phyloP scores from a whole-genome alignment of 2,888 invertebrate genomes.

The Patella caerulea region DNA sequence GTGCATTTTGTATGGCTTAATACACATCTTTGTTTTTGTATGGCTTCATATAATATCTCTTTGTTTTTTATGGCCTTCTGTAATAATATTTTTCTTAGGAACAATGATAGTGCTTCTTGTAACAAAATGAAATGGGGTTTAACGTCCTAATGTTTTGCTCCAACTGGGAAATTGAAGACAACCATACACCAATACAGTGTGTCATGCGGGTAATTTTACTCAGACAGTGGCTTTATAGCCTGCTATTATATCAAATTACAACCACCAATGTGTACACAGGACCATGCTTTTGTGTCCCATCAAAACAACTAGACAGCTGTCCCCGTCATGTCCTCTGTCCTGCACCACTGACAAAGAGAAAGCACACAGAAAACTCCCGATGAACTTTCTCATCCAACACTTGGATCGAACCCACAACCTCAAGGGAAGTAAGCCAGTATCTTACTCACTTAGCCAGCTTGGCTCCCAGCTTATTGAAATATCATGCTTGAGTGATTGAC shows the following conservation, averaged over 20 bases:
- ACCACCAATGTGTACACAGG: not conserved
- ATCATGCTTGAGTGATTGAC: too few relatives aligned
- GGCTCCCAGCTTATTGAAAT: too few relatives aligned
- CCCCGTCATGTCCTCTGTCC: not conserved
- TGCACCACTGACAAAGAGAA: not conserved
- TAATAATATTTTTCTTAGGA: too few relatives aligned
- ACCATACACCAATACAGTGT: not conserved
- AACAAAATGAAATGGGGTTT: not conserved
- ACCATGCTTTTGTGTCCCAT: not conserved
- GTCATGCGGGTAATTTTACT: not conserved
- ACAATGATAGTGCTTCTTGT: too few relatives aligned
- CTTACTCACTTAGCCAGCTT: too few relatives aligned
- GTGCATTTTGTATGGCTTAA: too few relatives aligned
- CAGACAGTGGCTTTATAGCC: not conserved
- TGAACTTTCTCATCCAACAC: not conserved
- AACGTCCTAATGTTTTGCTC: not conserved
- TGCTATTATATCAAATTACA: not conserved
- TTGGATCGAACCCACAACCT: not conserved
- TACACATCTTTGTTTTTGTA: too few relatives aligned
- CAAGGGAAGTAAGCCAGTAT: not conserved
- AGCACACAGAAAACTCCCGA: not conserved
- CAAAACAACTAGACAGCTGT: not conserved
- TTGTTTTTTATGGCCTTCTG: too few relatives aligned
- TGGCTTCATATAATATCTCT: too few relatives aligned
- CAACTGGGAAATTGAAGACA: not conserved